These are phyloP conservation scores for Zapus hudsonius DNA, from an alignment of 2,113 vertebrate species.

Conservation along the genomic window DNA sequence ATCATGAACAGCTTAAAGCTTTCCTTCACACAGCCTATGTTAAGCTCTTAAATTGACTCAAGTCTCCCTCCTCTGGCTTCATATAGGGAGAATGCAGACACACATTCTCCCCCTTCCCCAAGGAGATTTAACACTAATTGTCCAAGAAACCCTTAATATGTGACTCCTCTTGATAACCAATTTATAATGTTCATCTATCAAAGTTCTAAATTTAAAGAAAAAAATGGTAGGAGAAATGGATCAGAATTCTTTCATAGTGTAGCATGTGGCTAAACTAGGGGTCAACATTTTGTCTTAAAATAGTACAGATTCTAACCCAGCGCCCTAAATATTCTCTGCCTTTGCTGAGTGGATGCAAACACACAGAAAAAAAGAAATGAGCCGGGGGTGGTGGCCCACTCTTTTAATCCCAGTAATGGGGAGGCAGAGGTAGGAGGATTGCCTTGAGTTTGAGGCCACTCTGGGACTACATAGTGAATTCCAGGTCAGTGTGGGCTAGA, in stretches of 20 bases:
- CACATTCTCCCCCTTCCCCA: not conserved
- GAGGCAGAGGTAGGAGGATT: no score
- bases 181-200: no score
- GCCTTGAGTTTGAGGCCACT: no score
- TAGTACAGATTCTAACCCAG: not conserved
- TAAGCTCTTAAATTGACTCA: not conserved
- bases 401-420: no score
- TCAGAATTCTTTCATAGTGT: not conserved
- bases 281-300: not conserved
- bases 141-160: not conserved
- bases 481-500: no score
- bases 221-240: not conserved
- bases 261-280: not conserved
- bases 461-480: no score
- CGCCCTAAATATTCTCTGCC: not conserved
- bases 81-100: not conserved
- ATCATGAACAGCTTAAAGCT: no score
- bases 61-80: not conserved
- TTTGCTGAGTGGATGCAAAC: not conserved
- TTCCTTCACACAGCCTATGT: no score
- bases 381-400: no score
- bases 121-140: not conserved
- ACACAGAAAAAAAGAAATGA: not conserved
- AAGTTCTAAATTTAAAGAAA: no score
- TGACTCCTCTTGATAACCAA: not conserved